A percentile compares a stretch with the other conserved stretches of the same genome.
phyloP scores from a whole-genome alignment of 1,140 invertebrate genomes.

The Drosophila melanica region DNA sequence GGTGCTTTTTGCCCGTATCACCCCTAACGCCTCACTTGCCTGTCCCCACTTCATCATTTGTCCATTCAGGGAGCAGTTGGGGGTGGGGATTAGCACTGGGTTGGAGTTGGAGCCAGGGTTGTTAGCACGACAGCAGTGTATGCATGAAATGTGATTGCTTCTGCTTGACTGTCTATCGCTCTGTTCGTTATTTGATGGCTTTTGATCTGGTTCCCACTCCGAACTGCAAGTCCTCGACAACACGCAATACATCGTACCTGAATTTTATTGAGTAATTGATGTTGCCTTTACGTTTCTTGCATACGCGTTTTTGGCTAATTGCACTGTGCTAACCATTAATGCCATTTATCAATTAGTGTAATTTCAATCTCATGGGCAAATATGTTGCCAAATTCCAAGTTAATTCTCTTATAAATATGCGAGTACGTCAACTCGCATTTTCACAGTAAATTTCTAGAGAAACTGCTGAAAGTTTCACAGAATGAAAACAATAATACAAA shows the following conservation, averaged over 20 bases:
- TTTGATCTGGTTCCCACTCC: slow-evolving; percentile 37
- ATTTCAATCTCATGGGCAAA: slow-evolving; percentile 52
- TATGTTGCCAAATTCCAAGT: background rate
- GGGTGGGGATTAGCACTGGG: slow-evolving; percentile 4
- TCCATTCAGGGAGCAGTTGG: slow-evolving; percentile 7
- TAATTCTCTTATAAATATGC: background rate
- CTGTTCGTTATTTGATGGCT: slow-evolving; percentile 34
- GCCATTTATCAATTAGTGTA: slow-evolving; percentile 34
- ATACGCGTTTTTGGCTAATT: slow-evolving; percentile 12
- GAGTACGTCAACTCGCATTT: slow-evolving; percentile 5
- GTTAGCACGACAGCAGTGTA: slow-evolving; percentile 16
- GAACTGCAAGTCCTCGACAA: slow-evolving; percentile 7
- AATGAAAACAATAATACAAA: background rate
- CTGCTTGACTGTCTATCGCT: slow-evolving; percentile 13
- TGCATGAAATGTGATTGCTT: slow-evolving; percentile 43
- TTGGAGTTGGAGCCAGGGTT: slow-evolving; percentile 17
- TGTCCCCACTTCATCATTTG: slow-evolving; percentile 18
- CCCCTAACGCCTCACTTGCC: background rate
- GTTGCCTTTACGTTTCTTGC: slow-evolving; percentile 36
- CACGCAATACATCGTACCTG: slow-evolving; percentile 36
- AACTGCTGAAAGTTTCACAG: slow-evolving; percentile 5
- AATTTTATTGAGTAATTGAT: slow-evolving; percentile 69
- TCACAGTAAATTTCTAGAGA: slow-evolving; percentile 9
- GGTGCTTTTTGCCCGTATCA: slow-evolving; percentile 12
- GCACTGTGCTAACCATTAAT: slow-evolving; percentile 4